phyloP scores from a whole-genome alignment of 2,797 vertebrate species.

The Melanotaenia boesemani region DNA sequence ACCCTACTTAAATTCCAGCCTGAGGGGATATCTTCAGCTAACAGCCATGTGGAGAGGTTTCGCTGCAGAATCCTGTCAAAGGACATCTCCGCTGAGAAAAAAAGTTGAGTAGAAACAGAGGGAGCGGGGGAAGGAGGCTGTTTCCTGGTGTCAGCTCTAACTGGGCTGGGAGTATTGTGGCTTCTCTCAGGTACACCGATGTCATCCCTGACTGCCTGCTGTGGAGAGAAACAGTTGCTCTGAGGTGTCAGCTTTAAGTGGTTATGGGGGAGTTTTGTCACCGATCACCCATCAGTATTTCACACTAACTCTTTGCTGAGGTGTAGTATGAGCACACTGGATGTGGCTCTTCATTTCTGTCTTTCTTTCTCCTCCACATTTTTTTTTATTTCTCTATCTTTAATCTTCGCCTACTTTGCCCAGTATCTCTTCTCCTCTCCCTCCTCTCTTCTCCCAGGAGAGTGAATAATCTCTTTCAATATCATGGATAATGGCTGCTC shows the following conservation, averaged over 20 bases:
- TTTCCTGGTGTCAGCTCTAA: constrained; percentile 81
- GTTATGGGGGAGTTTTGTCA: constrained; percentile 77
- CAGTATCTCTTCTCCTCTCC: constrained; percentile 31
- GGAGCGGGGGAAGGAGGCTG: constrained; percentile 68
- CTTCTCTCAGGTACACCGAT: constrained; percentile 77
- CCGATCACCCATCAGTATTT: constrained; percentile 78
- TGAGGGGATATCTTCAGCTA: constrained; percentile 72
- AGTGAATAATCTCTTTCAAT: constrained; percentile 78
- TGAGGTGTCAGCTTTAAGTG: constrained; percentile 80
- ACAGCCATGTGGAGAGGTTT: constrained; percentile 64
- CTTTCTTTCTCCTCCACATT: constrained; percentile 5
- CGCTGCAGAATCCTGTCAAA: constrained; percentile 72
- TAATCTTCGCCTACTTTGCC: constrained; percentile 43
- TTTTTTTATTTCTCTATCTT: constrained; percentile 45
- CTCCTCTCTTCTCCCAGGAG: constrained; percentile 40
- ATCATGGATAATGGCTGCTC: constrained; percentile 75
- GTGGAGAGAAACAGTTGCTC: constrained; percentile 73
- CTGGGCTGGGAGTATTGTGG: constrained; percentile 76
- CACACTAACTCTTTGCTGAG: constrained; percentile 59
- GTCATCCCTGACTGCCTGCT: constrained; percentile 77
- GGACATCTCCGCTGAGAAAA: constrained; percentile 75
- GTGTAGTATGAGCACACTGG: constrained; percentile 52
- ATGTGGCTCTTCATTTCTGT: constrained; percentile 36
- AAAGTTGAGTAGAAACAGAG: constrained; percentile 71
- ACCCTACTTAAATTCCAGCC: constrained; percentile 71